Evolutionary conservation across 2,113 vertebrate species (phyloP).

Genomic region (Leucopsar rothschildi): DNA sequence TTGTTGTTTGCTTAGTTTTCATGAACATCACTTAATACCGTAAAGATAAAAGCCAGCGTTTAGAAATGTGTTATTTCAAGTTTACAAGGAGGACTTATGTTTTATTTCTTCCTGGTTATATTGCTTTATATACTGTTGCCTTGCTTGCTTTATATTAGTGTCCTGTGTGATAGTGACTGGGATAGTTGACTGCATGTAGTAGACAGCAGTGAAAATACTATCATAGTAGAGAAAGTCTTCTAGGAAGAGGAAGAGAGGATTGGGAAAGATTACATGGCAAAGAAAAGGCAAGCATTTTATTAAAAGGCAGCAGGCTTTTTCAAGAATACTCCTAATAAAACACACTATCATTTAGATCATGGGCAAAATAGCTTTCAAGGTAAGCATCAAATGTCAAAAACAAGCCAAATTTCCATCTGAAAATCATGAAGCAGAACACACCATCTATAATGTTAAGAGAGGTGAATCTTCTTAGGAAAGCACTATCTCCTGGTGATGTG

Average conservation of each 20-base stretch:
- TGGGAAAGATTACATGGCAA: not conserved
- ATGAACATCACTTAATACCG: not conserved
- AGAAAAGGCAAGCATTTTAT: not conserved
- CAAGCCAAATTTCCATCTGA: not conserved
- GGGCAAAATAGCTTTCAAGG: not conserved
- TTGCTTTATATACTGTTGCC: not conserved
- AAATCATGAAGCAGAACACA: not conserved
- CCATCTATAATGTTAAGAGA: not conserved
- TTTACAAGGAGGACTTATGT: not conserved
- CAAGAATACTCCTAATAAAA: not conserved
- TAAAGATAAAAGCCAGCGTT: not conserved
- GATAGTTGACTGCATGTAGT: not conserved
- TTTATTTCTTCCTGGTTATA: not conserved
- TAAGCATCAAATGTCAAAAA: not conserved
- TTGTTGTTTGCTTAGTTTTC: not conserved
- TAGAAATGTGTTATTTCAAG: not conserved
- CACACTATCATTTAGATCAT: not conserved
- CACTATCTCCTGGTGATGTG: not conserved
- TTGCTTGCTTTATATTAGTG: not conserved
- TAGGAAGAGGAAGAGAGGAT: not conserved
- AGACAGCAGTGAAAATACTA: not conserved
- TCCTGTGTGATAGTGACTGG: not conserved
- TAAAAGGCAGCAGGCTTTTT: not conserved
- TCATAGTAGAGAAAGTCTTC: not conserved
- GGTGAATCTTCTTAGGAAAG: not conserved